phyloP scores from a whole-genome alignment of 2,113 vertebrate genomes.

The Dendropsophus ebraccatus region DNA sequence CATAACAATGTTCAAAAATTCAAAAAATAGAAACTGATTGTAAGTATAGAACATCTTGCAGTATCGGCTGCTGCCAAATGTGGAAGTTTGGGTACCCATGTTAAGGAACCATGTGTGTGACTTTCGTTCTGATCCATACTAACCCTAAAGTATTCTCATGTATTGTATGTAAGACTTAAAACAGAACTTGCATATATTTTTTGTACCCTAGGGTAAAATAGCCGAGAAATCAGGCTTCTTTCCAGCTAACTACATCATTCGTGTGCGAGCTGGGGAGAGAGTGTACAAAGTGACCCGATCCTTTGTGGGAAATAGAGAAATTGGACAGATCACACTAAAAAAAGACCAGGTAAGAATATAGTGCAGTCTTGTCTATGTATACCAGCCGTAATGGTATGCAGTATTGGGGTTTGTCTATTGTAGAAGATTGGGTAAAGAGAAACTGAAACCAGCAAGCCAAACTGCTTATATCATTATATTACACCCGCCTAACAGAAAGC shows the following conservation, averaged over 20 bases:
- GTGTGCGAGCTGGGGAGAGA: slow-evolving; percentile 86
- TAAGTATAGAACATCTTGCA: too few relatives aligned
- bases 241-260: slow-evolving; percentile 93
- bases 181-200: not conserved
- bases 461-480: too few relatives aligned
- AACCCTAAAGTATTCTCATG: not conserved
- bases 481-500: too few relatives aligned
- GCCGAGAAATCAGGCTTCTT: slow-evolving; percentile 92
- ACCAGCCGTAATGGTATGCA: not conserved
- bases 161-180: not conserved
- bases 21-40: too few relatives aligned
- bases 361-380: not conserved
- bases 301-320: slow-evolving; percentile 93
- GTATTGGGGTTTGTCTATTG: too few relatives aligned
- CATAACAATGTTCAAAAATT: too few relatives aligned
- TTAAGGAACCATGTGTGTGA: too few relatives aligned
- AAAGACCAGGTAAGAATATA: slow-evolving; percentile 87
- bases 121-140: too few relatives aligned
- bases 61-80: too few relatives aligned
- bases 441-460: too few relatives aligned
- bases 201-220: slow-evolving; percentile 82
- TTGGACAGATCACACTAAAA: slow-evolving; percentile 95
- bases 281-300: slow-evolving; percentile 88
- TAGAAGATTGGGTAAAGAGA: too few relatives aligned
- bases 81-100: too few relatives aligned